Conservation (phyloP, 2,113 vertebrate species). For the Synodontis membranacea region DNA sequence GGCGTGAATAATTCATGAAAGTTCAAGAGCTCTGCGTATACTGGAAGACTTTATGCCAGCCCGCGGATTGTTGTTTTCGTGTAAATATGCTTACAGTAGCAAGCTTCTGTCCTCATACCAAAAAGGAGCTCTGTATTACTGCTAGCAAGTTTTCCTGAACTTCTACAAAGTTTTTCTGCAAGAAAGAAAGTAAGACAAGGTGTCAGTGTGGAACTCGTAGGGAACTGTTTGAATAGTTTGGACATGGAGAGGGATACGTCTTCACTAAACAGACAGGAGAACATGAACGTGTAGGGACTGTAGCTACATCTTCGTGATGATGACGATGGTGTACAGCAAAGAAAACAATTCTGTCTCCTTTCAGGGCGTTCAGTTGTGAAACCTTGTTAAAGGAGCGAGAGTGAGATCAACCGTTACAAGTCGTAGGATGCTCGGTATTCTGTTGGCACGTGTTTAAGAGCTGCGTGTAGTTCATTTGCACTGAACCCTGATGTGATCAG, state of each 20-base stretch:
- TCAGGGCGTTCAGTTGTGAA: background rate
- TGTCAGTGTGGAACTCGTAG: background rate
- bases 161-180: background rate
- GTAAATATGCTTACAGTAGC: background rate
- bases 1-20: conserved; percentile 36
- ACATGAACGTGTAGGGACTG: background rate
- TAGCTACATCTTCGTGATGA: no score
- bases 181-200: background rate
- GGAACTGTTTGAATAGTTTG: background rate
- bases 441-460: background rate
- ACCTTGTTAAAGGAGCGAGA: background rate
- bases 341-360: background rate
- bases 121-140: background rate
- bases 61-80: background rate
- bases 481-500: background rate
- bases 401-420: background rate
- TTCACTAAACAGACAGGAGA: background rate
- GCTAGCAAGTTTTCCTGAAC: no score
- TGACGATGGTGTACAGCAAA: background rate
- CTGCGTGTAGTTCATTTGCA: background rate
- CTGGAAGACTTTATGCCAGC: background rate
- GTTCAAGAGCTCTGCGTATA: conserved; percentile 12
- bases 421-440: background rate
- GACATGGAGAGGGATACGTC: background rate
- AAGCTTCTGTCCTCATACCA: background rate